Percentiles rank a stretch among this genome's conserved stretches.
Evolutionary conservation across 2,113 vertebrate genomes (phyloP).

Genomic region (Butastur rufipennis): DNA sequence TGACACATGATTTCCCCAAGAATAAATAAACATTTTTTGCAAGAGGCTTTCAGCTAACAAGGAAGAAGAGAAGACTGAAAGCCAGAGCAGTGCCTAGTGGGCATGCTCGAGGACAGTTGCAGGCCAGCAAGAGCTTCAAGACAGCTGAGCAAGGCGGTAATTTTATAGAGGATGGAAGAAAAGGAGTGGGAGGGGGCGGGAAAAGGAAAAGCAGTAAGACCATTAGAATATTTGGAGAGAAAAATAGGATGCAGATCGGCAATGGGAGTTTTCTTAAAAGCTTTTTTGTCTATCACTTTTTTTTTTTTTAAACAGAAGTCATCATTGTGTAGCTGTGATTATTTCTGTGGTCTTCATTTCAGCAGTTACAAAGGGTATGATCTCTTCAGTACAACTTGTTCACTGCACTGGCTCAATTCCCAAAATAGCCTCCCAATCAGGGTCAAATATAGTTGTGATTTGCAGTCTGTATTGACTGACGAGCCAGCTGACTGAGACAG

Average conservation of each 20-base stretch:
- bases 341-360: background rate
- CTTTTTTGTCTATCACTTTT: background rate
- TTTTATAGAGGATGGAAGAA: background rate
- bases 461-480: conserved; percentile 36
- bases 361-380: background rate
- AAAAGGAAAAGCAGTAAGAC: background rate
- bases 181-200: background rate
- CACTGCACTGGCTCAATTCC: background rate
- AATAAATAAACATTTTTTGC: background rate
- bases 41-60: background rate
- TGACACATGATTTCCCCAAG: background rate
- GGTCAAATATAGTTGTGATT: conserved; percentile 41
- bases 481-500: conserved; percentile 54
- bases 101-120: background rate
- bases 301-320: background rate
- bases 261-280: background rate
- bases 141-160: background rate
- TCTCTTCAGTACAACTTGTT: conserved; percentile 24
- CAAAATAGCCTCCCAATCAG: conserved; percentile 40
- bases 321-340: background rate
- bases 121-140: background rate
- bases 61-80: background rate
- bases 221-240: background rate
- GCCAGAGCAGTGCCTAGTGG: no score
- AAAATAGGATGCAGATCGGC: background rate